phyloP scores from a whole-genome alignment of 2,888 invertebrate genomes.

The Standfussiana lucernea region DNA sequence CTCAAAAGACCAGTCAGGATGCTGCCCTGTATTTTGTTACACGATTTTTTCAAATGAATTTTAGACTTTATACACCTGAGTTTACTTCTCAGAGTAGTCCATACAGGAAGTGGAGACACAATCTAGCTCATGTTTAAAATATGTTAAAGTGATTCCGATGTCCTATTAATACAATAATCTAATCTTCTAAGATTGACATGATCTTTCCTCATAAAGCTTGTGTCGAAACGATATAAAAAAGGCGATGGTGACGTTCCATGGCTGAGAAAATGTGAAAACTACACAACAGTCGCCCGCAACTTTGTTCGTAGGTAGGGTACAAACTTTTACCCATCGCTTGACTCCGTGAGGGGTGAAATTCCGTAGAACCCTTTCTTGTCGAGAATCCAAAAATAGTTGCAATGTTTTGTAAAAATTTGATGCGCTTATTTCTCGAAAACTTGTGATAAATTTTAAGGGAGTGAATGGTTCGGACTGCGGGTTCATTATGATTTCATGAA shows the following conservation, averaged over 20 bases:
- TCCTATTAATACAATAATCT: background rate
- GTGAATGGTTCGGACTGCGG: background rate
- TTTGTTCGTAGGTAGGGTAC: background rate
- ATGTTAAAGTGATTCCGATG: background rate
- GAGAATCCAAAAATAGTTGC: background rate
- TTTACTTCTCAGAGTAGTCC: background rate
- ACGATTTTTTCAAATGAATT: background rate
- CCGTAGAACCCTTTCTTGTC: background rate
- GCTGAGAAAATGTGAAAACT: background rate
- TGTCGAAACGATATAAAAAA: background rate
- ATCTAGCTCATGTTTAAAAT: too few relatives aligned
- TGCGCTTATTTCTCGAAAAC: background rate
- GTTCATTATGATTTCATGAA: conserved; percentile 1
- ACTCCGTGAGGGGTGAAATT: background rate
- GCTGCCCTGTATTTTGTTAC: too few relatives aligned
- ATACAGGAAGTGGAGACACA: background rate
- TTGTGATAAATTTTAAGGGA: background rate
- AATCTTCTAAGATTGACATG: background rate
- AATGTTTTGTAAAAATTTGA: background rate
- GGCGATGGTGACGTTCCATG: background rate
- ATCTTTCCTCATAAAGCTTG: background rate
- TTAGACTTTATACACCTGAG: background rate
- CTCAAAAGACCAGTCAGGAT: background rate
- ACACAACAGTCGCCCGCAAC: background rate
- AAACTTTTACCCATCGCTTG: background rate